Evolutionary conservation across 1,140 invertebrate species (phyloP).

Genomic region (Bombus ignitus): DNA sequence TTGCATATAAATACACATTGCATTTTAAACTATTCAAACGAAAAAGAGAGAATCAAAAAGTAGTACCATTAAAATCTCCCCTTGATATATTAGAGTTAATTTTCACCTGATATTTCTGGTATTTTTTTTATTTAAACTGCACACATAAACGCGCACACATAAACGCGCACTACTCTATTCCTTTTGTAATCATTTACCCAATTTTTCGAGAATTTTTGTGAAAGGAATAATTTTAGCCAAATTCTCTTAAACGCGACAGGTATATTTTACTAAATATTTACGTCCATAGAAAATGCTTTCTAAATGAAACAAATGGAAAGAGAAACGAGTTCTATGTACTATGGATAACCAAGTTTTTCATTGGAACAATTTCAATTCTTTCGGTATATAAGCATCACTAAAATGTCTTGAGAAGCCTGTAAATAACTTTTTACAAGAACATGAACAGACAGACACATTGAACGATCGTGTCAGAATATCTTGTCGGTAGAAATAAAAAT

Average conservation of each 20-base stretch:
- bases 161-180: neutral
- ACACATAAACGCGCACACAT: neutral
- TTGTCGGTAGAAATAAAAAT: neutral
- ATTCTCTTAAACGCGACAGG: neutral
- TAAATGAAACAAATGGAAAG: too few relatives aligned
- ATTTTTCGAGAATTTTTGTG: neutral
- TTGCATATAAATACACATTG: neutral
- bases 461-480: neutral
- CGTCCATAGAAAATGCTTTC: neutral
- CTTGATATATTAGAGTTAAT: constrained; percentile 7
- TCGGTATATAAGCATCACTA: neutral
- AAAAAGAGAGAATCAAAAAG: neutral
- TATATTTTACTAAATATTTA: neutral
- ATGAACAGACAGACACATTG: neutral
- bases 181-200: neutral
- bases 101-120: neutral
- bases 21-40: neutral
- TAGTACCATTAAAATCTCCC: neutral
- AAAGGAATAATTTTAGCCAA: neutral
- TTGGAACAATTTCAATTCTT: neutral
- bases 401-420: neutral
- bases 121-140: constrained; percentile 1
- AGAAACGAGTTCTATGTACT: neutral
- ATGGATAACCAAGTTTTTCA: neutral
- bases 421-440: neutral